Percentiles rank a stretch among this genome's conserved stretches.
phyloP scores from a whole-genome alignment of 1,140 invertebrate genomes.

The Diuraphis noxia region DNA sequence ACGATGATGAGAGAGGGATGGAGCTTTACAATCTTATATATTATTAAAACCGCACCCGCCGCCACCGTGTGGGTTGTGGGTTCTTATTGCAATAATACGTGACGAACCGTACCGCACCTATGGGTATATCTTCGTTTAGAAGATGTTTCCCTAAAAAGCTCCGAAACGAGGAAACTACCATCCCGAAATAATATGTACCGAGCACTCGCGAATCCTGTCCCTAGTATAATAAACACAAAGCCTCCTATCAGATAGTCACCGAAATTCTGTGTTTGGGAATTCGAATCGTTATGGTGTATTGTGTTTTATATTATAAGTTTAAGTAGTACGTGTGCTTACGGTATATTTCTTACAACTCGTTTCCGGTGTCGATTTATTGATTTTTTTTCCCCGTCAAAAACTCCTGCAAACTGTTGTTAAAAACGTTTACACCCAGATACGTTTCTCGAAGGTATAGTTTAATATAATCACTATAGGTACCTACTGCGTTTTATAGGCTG shows the following conservation, averaged over 20 bases:
- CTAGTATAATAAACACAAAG: neutral
- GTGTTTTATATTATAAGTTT: neutral
- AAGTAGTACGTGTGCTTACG: no score
- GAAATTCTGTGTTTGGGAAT: neutral
- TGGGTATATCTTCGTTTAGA: neutral
- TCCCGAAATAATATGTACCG: neutral
- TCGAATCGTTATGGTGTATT: neutral
- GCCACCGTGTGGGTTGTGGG: no score
- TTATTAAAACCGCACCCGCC: neutral
- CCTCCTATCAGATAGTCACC: neutral
- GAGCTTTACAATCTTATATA: neutral
- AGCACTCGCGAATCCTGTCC: neutral
- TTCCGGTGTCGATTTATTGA: neutral
- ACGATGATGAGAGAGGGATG: neutral
- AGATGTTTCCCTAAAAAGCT: neutral
- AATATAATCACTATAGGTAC: neutral
- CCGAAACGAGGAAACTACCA: neutral
- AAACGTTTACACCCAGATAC: neutral
- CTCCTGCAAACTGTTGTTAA: neutral
- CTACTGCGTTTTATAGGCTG: neutral
- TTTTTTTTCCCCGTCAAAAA: neutral
- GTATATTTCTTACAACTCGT: neutral
- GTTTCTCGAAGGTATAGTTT: neutral
- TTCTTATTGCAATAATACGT: neutral
- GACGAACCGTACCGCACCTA: neutral